Percentiles rank a stretch among this genome's conserved stretches.
Conservation (phyloP, 1,140 invertebrate genomes). For the Atta texana region DNA sequence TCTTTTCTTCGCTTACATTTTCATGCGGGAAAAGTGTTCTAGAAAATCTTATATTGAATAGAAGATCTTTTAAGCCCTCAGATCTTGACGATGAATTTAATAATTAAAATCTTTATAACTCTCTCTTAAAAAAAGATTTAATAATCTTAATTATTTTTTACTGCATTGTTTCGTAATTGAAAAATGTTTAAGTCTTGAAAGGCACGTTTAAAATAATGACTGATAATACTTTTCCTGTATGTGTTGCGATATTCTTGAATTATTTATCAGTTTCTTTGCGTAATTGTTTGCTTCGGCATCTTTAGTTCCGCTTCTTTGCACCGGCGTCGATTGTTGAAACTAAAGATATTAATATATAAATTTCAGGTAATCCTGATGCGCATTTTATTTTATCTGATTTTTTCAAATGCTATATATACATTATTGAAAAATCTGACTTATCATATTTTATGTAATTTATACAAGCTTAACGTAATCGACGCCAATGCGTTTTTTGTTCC, state of each 20-base stretch:
- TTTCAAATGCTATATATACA: background rate
- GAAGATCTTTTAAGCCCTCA: background rate
- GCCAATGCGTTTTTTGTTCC: slow-evolving; percentile 34
- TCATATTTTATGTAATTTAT: background rate
- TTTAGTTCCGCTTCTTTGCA: slow-evolving; percentile 52
- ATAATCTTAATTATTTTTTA: background rate
- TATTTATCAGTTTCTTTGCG: slow-evolving; percentile 60
- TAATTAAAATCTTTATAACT: background rate
- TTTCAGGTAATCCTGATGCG: background rate
- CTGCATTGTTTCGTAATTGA: background rate
- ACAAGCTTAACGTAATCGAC: slow-evolving; percentile 40
- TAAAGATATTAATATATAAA: background rate
- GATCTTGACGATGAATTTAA: background rate
- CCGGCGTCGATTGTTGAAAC: slow-evolving; percentile 34
- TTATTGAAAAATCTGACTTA: background rate
- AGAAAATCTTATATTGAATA: background rate
- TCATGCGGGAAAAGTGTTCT: slow-evolving; percentile 5
- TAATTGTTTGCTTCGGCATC: slow-evolving; percentile 51
- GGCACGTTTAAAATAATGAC: background rate
- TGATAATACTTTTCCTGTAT: slow-evolving; percentile 41
- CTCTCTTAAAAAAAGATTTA: background rate
- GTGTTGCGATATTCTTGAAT: background rate
- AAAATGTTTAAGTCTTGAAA: background rate
- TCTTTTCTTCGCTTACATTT: background rate
- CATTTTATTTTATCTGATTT: slow-evolving; percentile 6